These are phyloP conservation scores for Andrena fulva DNA, from an alignment of 2,888 invertebrate genomes.

Conservation along the genomic window DNA sequence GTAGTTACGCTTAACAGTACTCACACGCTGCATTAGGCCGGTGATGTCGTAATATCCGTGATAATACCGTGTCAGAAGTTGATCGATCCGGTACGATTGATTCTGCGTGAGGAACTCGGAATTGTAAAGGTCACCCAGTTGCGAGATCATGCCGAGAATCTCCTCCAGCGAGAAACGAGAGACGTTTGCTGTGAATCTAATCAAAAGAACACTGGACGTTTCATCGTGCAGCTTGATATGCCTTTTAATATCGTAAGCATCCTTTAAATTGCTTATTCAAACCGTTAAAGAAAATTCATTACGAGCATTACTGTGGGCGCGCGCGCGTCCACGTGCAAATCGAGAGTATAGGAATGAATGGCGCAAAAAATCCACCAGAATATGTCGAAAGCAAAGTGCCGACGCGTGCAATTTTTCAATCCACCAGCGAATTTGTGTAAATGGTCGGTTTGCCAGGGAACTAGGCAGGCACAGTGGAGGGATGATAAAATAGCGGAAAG, in stretches of 20 bases:
- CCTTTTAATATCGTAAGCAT: too few species aligned
- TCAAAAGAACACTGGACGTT: background rate
- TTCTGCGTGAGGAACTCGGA: constrained; percentile 41
- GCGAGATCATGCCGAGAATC: constrained; percentile 62
- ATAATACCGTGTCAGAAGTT: constrained; percentile 68
- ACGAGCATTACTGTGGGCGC: too few species aligned
- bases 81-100: constrained; percentile 53
- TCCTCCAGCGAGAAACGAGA: constrained; percentile 57
- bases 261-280: too few species aligned
- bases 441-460: background rate
- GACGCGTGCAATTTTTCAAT: background rate
- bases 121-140: constrained; percentile 73
- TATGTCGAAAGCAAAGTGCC: background rate
- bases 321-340: too few species aligned
- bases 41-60: constrained; percentile 69
- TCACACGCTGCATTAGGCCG: constrained; percentile 74
- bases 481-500: constrained; percentile 1
- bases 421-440: background rate
- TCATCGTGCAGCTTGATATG: too few species aligned
- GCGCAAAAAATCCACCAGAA: background rate
- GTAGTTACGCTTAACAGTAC: constrained; percentile 14
- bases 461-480: background rate
- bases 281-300: too few species aligned
- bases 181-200: constrained; percentile 60
- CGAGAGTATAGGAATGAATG: background rate